Base-by-base conservation (phyloP, 2,113 vertebrate genomes). In the Boleophthalmus pectinirostris region DNA sequence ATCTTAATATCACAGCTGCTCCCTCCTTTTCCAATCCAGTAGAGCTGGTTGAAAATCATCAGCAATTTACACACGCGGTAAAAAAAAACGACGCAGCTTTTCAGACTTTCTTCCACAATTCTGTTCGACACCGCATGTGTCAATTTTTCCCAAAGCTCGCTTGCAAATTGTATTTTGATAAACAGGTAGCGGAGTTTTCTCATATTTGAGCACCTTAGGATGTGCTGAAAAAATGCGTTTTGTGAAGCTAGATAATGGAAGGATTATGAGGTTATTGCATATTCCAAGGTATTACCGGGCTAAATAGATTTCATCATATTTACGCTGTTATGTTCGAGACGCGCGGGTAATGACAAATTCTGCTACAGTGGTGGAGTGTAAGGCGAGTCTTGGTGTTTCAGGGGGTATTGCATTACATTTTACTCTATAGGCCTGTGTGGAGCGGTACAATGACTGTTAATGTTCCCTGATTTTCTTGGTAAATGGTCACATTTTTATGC, bases 1-100 rank as follows among this genome's bases (percentile, higher is more conserved):
- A 49, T 58, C 38, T 74, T 23, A 74, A 68, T 25, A 38, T 23
- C 20, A 13, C 72, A 68, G 71, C 71, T 73, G 49, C 35, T 38
- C 14, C 61, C 33, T 45, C 71, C 51, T 66, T 66, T 21, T 56
- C 51, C 51, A 54, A 54, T 54, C 51, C 51, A 54, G 20, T 54
- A 54, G 49, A 25, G 53, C 35, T 21, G 33, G 53, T 35, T 67
- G 65, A 14, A 58, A 68, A 57, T 74, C 72, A 74, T 54, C 38
- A 60, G 54, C 65, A 67, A 38, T 68, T 68, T 68, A 45, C 64
- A 65, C 57, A 68, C 72, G 21, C 53, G 29, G 24, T 24, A 29
- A 29, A 29, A n/a, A 20, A 45, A 24, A 64, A 73, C 35, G 21
- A 38, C 3, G 65, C 65, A 49, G 65, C 43, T 58, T 57, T 54